These are phyloP conservation scores for Penaeus japonicus DNA, from an alignment of 1,140 invertebrate genomes.

Conservation along the genomic window DNA sequence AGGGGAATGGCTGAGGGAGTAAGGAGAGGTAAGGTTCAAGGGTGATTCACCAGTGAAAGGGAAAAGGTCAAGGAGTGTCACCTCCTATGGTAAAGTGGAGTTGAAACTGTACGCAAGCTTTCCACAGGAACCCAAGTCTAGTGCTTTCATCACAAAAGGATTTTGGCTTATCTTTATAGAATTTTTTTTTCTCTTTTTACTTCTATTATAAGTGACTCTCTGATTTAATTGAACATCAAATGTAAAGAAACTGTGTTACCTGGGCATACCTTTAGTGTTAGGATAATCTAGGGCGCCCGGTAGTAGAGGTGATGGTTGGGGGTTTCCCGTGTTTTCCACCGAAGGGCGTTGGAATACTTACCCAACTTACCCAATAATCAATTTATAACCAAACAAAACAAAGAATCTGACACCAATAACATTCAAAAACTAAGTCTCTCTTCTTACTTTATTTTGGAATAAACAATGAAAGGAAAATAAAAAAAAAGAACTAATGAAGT, in stretches of 20 bases:
- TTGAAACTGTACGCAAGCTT: constrained; percentile 26
- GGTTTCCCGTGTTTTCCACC: constrained; percentile 45
- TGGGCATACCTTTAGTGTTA: constrained; percentile 50
- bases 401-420: constrained; percentile 21
- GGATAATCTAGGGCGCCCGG: constrained; percentile 43
- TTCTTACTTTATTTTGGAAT: constrained; percentile 7
- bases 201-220: constrained; percentile 3
- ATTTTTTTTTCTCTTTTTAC: background rate
- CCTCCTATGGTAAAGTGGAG: background rate
- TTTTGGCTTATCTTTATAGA: background rate
- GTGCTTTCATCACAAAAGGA: background rate
- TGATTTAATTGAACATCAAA: background rate
- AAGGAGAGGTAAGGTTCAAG: background rate
- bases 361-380: constrained; percentile 53
- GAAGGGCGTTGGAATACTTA: constrained; percentile 57
- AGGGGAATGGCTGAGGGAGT: background rate
- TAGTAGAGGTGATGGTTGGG: constrained; percentile 51
- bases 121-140: constrained; percentile 36
- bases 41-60: background rate
- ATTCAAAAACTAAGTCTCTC: background rate
- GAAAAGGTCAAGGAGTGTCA: background rate
- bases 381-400: constrained; percentile 25
- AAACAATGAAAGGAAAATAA: background rate
- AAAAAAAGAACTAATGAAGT: background rate
- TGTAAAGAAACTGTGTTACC: constrained; percentile 52